Evolutionary conservation across 1,140 invertebrate species (phyloP).

Genomic region (Drosophila funebris): DNA sequence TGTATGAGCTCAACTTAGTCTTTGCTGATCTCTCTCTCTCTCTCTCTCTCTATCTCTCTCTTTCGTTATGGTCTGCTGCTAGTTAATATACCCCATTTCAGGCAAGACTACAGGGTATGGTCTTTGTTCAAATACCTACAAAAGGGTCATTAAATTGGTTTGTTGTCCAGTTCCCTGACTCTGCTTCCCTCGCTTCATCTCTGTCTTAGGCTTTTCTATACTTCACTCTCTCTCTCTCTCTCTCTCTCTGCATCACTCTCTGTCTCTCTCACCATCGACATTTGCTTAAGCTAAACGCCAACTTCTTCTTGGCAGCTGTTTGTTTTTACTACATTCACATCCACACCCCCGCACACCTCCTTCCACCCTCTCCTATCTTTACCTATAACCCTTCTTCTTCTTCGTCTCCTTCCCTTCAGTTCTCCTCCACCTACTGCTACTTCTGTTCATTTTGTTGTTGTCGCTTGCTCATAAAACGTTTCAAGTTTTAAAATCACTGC

Average conservation of each 20-base stretch:
- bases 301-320: conserved; percentile 62
- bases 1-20: neutral
- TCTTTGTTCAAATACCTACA: conserved; percentile 39
- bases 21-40: neutral
- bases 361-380: neutral
- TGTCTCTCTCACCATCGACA: conserved; percentile 37
- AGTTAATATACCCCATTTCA: neutral
- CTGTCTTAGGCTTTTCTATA: neutral
- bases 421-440: neutral
- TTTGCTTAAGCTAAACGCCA: conserved; percentile 72
- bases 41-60: neutral
- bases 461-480: conserved; percentile 45
- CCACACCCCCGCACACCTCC: neutral
- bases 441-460: conserved; percentile 13
- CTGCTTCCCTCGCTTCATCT: neutral
- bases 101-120: conserved; percentile 5
- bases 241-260: neutral
- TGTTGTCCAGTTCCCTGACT: conserved; percentile 23
- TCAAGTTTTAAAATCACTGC: conserved; percentile 69
- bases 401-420: neutral
- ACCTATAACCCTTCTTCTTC: neutral
- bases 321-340: conserved; percentile 46
- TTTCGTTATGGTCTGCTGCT: neutral
- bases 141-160: conserved; percentile 68
- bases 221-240: neutral